These are phyloP conservation scores for Cryptoblepharus egeriae DNA, from an alignment of 2,797 vertebrate genomes.

Conservation along the genomic window DNA sequence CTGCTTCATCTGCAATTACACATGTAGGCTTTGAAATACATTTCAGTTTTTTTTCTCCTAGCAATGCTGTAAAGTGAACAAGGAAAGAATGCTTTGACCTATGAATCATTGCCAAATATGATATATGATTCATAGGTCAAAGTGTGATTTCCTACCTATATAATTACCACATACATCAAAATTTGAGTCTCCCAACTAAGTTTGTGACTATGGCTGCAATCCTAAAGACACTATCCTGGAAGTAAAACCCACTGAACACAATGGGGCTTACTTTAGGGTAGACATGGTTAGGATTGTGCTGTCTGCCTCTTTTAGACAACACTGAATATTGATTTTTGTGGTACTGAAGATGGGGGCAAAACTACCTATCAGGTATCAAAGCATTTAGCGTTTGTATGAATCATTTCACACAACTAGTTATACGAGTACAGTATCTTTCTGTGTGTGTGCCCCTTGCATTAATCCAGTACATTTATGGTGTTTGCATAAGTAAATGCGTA, in stretches of 20 bases:
- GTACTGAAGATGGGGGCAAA: not conserved
- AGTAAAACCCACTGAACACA: no score
- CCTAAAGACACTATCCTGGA: no score
- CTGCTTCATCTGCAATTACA: not conserved
- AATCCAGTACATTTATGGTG: not conserved
- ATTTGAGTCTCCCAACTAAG: not conserved
- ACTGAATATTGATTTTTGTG: constrained; percentile 1
- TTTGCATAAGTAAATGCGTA: not conserved
- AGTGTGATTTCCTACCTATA: not conserved
- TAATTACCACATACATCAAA: not conserved
- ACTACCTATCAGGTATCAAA: constrained; percentile 1
- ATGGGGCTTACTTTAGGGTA: no score
- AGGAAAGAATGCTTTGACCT: not conserved
- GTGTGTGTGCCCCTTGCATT: no score
- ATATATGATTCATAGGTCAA: no score
- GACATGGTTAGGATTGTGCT: no score
- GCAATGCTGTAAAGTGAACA: not conserved
- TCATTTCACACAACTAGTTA: not conserved
- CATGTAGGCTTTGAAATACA: not conserved
- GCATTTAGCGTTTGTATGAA: not conserved
- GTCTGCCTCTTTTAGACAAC: not conserved
- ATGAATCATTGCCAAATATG: not conserved
- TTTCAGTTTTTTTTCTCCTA: not conserved
- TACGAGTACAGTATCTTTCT: not conserved
- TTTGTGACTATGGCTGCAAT: no score